Evolutionary conservation across 2,113 vertebrate genomes (phyloP).

Genomic region (Microtus richardsoni): DNA sequence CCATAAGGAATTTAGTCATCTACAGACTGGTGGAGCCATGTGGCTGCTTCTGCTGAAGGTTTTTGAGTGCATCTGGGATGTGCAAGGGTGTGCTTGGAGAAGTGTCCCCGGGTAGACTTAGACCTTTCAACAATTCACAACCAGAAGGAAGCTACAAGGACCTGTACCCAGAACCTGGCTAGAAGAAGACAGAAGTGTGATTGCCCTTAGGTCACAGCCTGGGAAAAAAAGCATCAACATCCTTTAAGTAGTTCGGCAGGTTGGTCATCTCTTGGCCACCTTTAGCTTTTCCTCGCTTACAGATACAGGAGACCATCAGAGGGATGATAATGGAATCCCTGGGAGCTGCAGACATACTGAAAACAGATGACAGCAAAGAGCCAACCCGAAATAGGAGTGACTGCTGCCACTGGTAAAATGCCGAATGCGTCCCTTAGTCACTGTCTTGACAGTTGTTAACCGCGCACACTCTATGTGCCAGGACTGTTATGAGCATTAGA

Average conservation of each 20-base stretch:
- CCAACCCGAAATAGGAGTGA: not conserved
- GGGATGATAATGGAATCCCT: not conserved
- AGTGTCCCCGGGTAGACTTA: not conserved
- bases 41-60: not conserved
- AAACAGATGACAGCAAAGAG: not conserved
- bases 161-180: not conserved
- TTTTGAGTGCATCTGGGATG: not conserved
- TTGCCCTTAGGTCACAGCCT: not conserved
- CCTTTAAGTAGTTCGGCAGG: not conserved
- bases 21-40: accelerated
- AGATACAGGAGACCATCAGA: not conserved
- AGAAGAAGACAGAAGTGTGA: not conserved
- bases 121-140: not conserved
- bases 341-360: not conserved
- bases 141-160: not conserved
- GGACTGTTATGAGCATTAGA: not conserved
- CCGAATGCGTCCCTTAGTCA: not conserved
- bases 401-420: not conserved
- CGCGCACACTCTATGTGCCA: not conserved
- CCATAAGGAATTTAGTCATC: not conserved
- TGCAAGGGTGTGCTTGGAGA: too few species aligned
- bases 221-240: not conserved
- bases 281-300: conserved; percentile 25
- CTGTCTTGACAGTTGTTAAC: not conserved
- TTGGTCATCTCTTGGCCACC: conserved; percentile 1